Conservation (phyloP, 2,797 vertebrate genomes). For the Melanotaenia parkinsoni region DNA sequence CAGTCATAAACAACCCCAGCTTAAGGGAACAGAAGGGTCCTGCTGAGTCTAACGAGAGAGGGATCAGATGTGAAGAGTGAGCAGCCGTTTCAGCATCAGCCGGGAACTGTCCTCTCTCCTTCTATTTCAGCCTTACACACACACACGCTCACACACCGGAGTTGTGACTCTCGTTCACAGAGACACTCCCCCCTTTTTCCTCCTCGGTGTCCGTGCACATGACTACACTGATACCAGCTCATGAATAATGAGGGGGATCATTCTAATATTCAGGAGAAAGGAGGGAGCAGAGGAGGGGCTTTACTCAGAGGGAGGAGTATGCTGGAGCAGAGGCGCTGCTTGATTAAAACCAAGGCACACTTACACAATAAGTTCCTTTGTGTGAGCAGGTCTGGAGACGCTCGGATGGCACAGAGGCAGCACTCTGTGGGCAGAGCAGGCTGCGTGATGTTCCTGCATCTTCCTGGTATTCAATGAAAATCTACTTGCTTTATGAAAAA, state of each 20-base stretch:
- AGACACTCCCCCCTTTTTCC: conserved; percentile 77
- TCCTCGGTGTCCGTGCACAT: conserved; percentile 86
- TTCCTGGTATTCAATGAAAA: background rate
- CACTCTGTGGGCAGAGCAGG: conserved; percentile 7
- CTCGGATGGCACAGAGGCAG: conserved; percentile 61
- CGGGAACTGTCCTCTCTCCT: conserved; percentile 71
- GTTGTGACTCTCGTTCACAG: conserved; percentile 80
- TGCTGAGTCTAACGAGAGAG: conserved; percentile 50
- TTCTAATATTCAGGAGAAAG: conserved; percentile 89
- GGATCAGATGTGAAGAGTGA: conserved; percentile 55
- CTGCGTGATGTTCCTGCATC: background rate
- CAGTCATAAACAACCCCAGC: conserved; percentile 66
- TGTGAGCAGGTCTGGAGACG: conserved; percentile 81
- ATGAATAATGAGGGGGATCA: conserved; percentile 90
- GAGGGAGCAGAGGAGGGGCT: conserved; percentile 84
- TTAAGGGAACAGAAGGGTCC: conserved; percentile 73
- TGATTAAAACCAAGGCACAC: conserved; percentile 86
- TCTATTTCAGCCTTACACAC: conserved; percentile 52
- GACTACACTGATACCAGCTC: conserved; percentile 90
- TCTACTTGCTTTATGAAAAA: background rate
- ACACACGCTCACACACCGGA: conserved; percentile 59
- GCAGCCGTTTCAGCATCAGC: conserved; percentile 64
- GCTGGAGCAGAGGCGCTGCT: conserved; percentile 82
- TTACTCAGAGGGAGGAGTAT: conserved; percentile 78
- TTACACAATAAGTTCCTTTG: conserved; percentile 89